Percentiles rank a stretch among this genome's conserved stretches.
Conservation (phyloP, 2,113 vertebrate genomes). For the Sylvia atricapilla region DNA sequence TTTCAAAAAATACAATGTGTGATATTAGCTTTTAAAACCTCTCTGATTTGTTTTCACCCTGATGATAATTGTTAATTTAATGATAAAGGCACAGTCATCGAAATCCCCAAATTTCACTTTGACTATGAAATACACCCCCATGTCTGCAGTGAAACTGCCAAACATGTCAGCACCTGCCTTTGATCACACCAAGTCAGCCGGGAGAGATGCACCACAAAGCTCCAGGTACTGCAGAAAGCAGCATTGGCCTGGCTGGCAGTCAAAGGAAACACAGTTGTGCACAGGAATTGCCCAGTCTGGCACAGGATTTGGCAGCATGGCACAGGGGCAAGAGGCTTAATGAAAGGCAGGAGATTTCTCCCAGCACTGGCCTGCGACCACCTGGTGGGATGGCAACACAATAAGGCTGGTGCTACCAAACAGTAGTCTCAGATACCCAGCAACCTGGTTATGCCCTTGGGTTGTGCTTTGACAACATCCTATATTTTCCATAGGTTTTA, state of each 20-base stretch:
- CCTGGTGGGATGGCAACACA: accelerated
- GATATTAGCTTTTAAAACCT: neutral
- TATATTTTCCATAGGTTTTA: neutral
- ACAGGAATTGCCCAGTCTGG: neutral
- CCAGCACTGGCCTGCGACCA: accelerated
- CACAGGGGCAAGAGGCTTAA: neutral
- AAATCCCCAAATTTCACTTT: slow-evolving; percentile 45
- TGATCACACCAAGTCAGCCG: slow-evolving; percentile 21
- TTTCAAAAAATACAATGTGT: neutral
- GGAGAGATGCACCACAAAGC: slow-evolving; percentile 35
- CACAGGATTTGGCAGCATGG: neutral
- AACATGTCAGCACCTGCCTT: neutral
- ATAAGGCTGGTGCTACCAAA: neutral
- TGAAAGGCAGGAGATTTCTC: neutral
- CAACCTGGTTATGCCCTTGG: neutral
- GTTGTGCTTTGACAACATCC: neutral
- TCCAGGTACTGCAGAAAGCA: neutral
- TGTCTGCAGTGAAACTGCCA: neutral
- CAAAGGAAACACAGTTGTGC: neutral
- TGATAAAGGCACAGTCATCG: neutral
- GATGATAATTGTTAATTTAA: slow-evolving; percentile 7
- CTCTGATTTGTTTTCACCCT: neutral
- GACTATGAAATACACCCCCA: neutral
- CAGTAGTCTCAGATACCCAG: neutral
- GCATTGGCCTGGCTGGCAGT: neutral